These are phyloP conservation scores for Philereme transversata DNA, from an alignment of 2,888 invertebrate species.

Conservation along the genomic window DNA sequence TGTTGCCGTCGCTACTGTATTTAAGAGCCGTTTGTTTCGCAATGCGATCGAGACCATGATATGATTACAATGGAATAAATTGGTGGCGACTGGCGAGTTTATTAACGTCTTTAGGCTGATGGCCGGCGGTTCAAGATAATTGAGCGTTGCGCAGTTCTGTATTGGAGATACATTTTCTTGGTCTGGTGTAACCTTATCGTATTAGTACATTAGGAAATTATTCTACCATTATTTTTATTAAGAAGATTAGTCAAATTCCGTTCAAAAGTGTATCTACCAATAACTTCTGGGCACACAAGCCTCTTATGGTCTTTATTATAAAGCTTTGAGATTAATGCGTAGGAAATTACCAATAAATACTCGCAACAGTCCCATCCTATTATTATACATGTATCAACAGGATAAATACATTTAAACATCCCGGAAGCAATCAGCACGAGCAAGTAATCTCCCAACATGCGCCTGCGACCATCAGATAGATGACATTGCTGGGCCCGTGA, in stretches of 20 bases:
- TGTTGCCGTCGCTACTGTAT: constrained; percentile 69
- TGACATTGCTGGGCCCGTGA: constrained; percentile 36
- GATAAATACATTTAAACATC: constrained; percentile 20
- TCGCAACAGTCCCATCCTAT: not conserved
- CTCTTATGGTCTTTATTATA: too few species aligned
- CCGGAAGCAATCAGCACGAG: constrained; percentile 29
- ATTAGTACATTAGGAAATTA: not conserved
- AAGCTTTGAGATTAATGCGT: not conserved
- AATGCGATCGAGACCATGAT: constrained; percentile 50
- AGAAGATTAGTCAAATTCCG: not conserved
- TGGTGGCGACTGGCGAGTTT: constrained; percentile 51
- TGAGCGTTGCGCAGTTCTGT: constrained; percentile 35
- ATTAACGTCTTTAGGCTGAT: constrained; percentile 43
- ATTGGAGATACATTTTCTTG: not conserved
- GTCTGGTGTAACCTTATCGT: not conserved
- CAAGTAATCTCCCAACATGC: constrained; percentile 17
- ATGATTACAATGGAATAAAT: constrained; percentile 68
- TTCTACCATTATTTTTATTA: not conserved
- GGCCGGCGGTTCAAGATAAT: constrained; percentile 13
- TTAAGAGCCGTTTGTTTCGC: constrained; percentile 67
- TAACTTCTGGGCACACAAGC: too few species aligned
- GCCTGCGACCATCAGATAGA: constrained; percentile 17
- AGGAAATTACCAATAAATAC: constrained; percentile 6
- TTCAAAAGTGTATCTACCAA: too few species aligned
- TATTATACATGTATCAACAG: constrained; percentile 14